phyloP scores from a whole-genome alignment of 2,113 vertebrate genomes.

The Gallinago paraguaiae region DNA sequence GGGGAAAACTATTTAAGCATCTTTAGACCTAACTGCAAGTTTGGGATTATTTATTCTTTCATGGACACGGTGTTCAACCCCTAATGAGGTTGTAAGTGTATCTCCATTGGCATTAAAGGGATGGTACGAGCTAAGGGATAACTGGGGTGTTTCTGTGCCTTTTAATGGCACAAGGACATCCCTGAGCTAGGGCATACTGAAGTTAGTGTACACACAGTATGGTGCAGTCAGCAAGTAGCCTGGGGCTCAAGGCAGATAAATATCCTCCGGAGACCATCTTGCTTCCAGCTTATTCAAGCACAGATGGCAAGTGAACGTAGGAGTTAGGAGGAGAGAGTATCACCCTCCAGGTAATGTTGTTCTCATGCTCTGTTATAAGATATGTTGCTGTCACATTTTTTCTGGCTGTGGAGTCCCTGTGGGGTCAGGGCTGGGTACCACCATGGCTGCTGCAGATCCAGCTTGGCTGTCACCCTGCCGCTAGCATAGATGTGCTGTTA shows the following conservation, averaged over 20 bases:
- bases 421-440: background rate
- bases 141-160: background rate
- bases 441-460: background rate
- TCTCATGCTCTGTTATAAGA: background rate
- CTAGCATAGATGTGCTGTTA: fast-evolving
- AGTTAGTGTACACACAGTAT: background rate
- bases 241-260: background rate
- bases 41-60: background rate
- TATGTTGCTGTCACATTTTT: background rate
- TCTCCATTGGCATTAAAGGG: background rate
- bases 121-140: background rate
- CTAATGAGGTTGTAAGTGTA: background rate
- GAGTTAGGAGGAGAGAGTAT: constrained; percentile 1
- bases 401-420: background rate
- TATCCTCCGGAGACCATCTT: background rate
- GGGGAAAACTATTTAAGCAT: background rate
- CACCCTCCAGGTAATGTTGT: background rate
- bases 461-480: background rate
- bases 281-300: background rate
- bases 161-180: background rate
- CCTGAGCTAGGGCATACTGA: background rate
- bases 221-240: background rate
- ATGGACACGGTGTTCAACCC: background rate
- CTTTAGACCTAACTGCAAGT: background rate
- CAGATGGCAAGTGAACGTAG: constrained; percentile 1